Conservation (phyloP, 2,888 invertebrate species). For the Conchocele bisecta region DNA sequence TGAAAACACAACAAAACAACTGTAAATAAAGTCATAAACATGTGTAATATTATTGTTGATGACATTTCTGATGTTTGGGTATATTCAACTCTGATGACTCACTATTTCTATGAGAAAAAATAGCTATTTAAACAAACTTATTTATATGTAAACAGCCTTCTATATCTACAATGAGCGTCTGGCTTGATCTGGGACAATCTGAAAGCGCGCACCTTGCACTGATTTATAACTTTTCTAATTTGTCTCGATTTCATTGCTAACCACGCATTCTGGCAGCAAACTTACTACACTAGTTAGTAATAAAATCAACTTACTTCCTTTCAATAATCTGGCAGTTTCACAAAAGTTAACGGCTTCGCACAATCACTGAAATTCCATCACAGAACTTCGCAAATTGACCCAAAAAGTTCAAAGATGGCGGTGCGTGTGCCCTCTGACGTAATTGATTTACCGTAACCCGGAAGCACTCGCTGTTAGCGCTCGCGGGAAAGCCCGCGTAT, state of each 20-base stretch:
- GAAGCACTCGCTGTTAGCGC: too few species aligned
- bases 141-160: not conserved
- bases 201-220: conserved; percentile 40
- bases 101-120: too few species aligned
- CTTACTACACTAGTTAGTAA: too few species aligned
- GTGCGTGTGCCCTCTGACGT: conserved; percentile 47
- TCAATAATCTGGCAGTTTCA: too few species aligned
- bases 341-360: not conserved
- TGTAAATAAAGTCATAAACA: not conserved
- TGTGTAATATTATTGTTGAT: too few species aligned
- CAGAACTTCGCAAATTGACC: conserved; percentile 19
- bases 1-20: conserved; percentile 10
- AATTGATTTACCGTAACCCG: conserved; percentile 37
- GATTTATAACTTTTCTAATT: not conserved
- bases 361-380: conserved; percentile 2
- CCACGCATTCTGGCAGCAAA: too few species aligned
- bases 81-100: not conserved
- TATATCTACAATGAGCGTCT: conserved; percentile 15
- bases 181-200: conserved; percentile 25
- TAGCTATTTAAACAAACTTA: not conserved
- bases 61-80: too few species aligned
- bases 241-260: not conserved
- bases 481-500: too few species aligned
- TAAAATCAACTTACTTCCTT: too few species aligned
- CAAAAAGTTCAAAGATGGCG: conserved; percentile 60